Percentiles rank a stretch among this genome's conserved stretches.
Conservation (phyloP, 2,797 vertebrate species). For the Selene dorsalis region DNA sequence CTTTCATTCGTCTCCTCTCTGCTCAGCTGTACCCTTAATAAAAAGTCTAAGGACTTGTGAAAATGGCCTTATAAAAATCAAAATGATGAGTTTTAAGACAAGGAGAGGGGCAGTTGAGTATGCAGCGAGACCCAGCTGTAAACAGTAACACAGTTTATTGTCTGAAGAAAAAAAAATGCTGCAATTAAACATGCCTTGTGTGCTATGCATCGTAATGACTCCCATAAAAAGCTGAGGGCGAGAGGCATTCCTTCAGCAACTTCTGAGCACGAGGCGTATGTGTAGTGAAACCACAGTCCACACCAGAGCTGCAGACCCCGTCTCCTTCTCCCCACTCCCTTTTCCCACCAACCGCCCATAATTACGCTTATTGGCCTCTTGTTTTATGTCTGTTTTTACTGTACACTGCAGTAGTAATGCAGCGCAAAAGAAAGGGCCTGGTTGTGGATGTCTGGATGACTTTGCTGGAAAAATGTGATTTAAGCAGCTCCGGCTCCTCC, state of each 20-base stretch:
- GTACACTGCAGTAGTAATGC: slow-evolving; percentile 63
- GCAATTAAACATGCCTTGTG: slow-evolving; percentile 82
- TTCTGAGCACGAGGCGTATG: slow-evolving; percentile 79
- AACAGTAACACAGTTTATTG: slow-evolving; percentile 82
- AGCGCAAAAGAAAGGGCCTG: slow-evolving; percentile 37
- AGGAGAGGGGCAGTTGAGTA: slow-evolving; percentile 41
- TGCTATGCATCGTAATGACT: slow-evolving; percentile 80
- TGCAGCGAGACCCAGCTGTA: slow-evolving; percentile 75
- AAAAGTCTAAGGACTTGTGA: slow-evolving; percentile 57
- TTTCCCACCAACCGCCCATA: slow-evolving; percentile 79
- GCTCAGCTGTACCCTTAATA: slow-evolving; percentile 29
- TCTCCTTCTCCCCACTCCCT: slow-evolving; percentile 60
- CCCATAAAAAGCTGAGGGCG: slow-evolving; percentile 82
- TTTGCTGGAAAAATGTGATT: slow-evolving; percentile 38
- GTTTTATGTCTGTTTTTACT: slow-evolving; percentile 80
- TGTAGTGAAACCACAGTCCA: slow-evolving; percentile 79
- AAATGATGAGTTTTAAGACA: slow-evolving; percentile 47
- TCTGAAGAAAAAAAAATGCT: slow-evolving; percentile 62
- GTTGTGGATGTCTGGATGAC: slow-evolving; percentile 53
- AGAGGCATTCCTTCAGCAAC: slow-evolving; percentile 80
- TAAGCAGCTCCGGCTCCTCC: slow-evolving; percentile 41
- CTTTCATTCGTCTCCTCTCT: slow-evolving; percentile 30
- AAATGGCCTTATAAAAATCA: slow-evolving; percentile 51
- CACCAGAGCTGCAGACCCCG: slow-evolving; percentile 72
- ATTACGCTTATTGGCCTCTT: slow-evolving; percentile 77